Evolutionary conservation across 2,888 invertebrate species (phyloP).

Genomic region (Catonia carolina): DNA sequence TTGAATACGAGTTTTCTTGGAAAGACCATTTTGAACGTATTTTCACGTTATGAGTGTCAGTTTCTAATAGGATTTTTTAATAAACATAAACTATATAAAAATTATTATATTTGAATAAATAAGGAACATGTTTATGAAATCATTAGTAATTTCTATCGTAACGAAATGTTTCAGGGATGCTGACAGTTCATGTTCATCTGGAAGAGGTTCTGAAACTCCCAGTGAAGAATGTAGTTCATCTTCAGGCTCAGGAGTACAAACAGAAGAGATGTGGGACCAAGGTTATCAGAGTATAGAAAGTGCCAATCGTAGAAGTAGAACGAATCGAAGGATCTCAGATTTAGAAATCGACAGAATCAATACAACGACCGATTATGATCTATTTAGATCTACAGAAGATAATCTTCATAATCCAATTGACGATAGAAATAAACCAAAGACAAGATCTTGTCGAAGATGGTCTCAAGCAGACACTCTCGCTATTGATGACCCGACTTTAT

Average conservation of each 20-base stretch:
- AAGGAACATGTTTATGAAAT: too few relatives aligned
- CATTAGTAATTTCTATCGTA: too few relatives aligned
- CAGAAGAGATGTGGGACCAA: constrained; percentile 34
- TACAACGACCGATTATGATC: not conserved
- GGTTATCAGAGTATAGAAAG: constrained; percentile 41
- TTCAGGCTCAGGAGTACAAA: constrained; percentile 7
- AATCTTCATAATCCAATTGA: constrained; percentile 10
- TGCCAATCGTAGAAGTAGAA: constrained; percentile 21
- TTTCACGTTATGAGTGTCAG: too few relatives aligned
- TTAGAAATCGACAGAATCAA: not conserved
- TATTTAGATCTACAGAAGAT: not conserved
- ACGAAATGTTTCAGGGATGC: not conserved
- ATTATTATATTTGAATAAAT: too few relatives aligned
- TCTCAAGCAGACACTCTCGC: constrained; percentile 31
- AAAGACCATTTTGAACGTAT: too few relatives aligned
- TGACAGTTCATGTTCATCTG: constrained; percentile 30
- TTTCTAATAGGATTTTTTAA: too few relatives aligned
- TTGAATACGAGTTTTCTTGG: too few relatives aligned
- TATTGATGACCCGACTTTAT: constrained; percentile 19
- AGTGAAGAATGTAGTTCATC: constrained; percentile 23
- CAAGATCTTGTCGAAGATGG: constrained; percentile 31
- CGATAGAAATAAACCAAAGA: constrained; percentile 29
- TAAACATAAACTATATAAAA: too few relatives aligned
- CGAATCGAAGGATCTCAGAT: constrained; percentile 13
- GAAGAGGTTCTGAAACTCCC: constrained; percentile 27